Conservation (phyloP, 2,888 invertebrate species). For the Cantharis lateralis region DNA sequence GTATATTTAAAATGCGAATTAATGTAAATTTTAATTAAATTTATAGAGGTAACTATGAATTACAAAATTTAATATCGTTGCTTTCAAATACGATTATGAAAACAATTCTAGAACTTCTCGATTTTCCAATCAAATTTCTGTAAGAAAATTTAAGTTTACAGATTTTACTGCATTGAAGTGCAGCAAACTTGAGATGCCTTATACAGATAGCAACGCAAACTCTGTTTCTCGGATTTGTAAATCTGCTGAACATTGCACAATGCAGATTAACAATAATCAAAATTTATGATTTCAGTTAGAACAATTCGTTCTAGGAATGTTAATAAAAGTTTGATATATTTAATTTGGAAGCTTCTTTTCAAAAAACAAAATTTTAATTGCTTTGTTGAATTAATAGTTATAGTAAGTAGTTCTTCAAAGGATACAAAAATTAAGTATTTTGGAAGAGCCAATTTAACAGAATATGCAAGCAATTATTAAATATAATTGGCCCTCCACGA, state of each 20-base stretch:
- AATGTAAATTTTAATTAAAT: not conserved
- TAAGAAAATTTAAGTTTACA: not conserved
- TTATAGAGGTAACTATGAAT: not conserved
- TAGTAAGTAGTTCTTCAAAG: too few relatives aligned
- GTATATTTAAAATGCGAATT: not conserved
- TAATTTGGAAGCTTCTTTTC: too few relatives aligned
- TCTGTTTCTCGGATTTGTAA: not conserved
- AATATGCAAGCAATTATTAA: too few relatives aligned
- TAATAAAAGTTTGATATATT: too few relatives aligned
- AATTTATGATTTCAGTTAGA: not conserved
- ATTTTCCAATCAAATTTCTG: not conserved
- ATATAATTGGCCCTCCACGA: too few relatives aligned
- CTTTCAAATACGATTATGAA: not conserved
- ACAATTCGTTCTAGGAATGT: not conserved
- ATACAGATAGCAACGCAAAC: not conserved
- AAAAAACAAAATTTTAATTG: too few relatives aligned
- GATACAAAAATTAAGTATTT: too few relatives aligned
- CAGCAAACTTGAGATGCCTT: not conserved
- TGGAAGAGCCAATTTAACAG: too few relatives aligned
- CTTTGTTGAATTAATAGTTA: too few relatives aligned
- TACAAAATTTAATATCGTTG: not conserved
- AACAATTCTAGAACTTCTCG: not conserved
- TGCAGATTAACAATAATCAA: not conserved
- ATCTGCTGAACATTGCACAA: not conserved
- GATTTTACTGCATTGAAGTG: not conserved